Evolutionary conservation across 2,113 vertebrate genomes (phyloP).

Genomic region (Ancistrus triradiatus): DNA sequence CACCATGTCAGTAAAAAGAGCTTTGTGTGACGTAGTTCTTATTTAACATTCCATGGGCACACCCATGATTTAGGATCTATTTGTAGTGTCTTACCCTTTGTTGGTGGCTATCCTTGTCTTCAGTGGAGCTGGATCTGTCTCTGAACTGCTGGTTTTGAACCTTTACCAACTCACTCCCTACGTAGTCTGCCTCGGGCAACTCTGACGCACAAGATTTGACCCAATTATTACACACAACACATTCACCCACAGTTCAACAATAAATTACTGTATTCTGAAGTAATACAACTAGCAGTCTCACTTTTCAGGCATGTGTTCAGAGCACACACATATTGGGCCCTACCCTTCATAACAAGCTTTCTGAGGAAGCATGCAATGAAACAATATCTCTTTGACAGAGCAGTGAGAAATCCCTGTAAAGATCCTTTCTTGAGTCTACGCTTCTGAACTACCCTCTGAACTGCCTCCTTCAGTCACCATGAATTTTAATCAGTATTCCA

Average conservation of each 20-base stretch:
- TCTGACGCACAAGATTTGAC: slow-evolving; percentile 53
- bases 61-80: background rate
- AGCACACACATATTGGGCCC: background rate
- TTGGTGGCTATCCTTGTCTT: slow-evolving; percentile 77
- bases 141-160: slow-evolving; percentile 65
- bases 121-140: slow-evolving; percentile 80
- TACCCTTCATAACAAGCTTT: background rate
- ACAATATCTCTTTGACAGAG: slow-evolving; percentile 1
- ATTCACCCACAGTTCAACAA: slow-evolving; percentile 3
- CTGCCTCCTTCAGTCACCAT: slow-evolving; percentile 44
- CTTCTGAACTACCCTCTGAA: background rate
- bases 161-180: slow-evolving; percentile 75
- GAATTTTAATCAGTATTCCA: slow-evolving; percentile 47
- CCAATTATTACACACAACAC: background rate
- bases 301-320: background rate
- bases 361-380: slow-evolving; percentile 1
- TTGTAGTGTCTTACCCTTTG: slow-evolving; percentile 66
- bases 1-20: background rate
- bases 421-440: slow-evolving; percentile 8
- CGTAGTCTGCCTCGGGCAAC: slow-evolving; percentile 69
- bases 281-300: slow-evolving; percentile 10
- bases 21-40: background rate
- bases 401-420: slow-evolving; percentile 1
- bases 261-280: background rate
- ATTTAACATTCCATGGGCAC: background rate